A percentile compares a stretch with the other conserved stretches of the same genome.
Conservation (phyloP, 2,797 vertebrate genomes). For the Alca torda region DNA sequence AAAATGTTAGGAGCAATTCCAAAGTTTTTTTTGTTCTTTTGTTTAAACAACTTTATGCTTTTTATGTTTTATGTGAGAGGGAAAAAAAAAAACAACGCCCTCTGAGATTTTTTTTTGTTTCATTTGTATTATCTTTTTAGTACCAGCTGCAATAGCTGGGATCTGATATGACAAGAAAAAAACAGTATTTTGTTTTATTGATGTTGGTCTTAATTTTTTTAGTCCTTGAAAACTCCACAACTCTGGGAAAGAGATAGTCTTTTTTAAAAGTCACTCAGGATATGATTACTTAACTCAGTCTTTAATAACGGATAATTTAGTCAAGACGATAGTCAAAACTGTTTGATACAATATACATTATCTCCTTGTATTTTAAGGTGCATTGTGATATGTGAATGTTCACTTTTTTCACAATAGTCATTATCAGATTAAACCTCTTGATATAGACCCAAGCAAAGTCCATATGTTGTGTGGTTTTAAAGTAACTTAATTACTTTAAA, state of each 20-base stretch:
- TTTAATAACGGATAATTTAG: neutral
- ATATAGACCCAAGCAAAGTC: neutral
- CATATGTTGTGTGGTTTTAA: neutral
- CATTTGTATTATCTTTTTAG: neutral
- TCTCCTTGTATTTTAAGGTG: neutral
- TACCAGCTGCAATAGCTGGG: neutral
- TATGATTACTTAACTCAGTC: neutral
- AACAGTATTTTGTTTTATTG: neutral
- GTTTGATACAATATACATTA: neutral
- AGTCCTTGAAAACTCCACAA: neutral
- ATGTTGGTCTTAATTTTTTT: neutral
- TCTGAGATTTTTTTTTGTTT: neutral
- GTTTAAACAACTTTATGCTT: neutral
- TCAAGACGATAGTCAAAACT: neutral
- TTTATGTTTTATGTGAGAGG: neutral
- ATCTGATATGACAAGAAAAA: neutral
- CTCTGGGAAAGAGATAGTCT: neutral
- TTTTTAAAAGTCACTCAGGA: neutral
- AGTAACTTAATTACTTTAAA: neutral
- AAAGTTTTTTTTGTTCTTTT: neutral
- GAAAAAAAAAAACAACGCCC: accelerated
- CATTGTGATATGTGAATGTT: neutral
- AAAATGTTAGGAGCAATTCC: neutral
- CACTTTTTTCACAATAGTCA: neutral
- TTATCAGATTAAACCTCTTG: neutral